Conservation (phyloP, 2,888 invertebrate species). For the Euplexia lucipara region DNA sequence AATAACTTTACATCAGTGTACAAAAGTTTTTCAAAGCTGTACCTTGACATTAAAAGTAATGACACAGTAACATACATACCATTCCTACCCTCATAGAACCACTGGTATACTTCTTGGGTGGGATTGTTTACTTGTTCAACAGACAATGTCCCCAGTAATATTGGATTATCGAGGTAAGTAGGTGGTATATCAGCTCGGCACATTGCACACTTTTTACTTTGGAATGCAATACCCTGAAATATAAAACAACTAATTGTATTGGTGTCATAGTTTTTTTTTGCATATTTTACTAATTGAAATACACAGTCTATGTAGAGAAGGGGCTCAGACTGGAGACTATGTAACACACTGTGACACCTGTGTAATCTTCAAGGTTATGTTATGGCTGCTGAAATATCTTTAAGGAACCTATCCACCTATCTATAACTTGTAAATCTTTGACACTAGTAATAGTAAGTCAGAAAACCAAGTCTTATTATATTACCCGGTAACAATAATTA, state of each 20-base stretch:
- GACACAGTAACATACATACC: constrained; percentile 90
- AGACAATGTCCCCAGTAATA: constrained; percentile 91
- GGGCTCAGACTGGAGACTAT: no score
- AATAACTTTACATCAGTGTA: no score
- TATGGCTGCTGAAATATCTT: neutral
- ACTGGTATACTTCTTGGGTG: constrained; percentile 94
- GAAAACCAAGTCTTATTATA: no score
- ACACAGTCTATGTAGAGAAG: no score
- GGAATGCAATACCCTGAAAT: constrained; percentile 94
- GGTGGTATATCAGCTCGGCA: constrained; percentile 97
- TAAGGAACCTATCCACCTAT: no score
- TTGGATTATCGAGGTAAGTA: constrained; percentile 96
- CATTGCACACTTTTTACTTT: constrained; percentile 97
- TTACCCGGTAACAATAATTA: no score
- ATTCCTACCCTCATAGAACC: constrained; percentile 99
- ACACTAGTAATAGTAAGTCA: no score
- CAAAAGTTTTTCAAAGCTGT: no score
- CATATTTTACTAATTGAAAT: no score
- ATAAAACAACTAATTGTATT: constrained; percentile 5
- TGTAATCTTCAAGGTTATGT: neutral
- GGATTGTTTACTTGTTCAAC: constrained; percentile 74
- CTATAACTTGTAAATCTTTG: neutral
- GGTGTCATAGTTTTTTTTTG: no score
- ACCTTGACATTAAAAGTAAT: neutral
- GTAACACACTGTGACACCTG: no score